Conservation (phyloP, 1,140 invertebrate genomes). For the Pinna nobilis region DNA sequence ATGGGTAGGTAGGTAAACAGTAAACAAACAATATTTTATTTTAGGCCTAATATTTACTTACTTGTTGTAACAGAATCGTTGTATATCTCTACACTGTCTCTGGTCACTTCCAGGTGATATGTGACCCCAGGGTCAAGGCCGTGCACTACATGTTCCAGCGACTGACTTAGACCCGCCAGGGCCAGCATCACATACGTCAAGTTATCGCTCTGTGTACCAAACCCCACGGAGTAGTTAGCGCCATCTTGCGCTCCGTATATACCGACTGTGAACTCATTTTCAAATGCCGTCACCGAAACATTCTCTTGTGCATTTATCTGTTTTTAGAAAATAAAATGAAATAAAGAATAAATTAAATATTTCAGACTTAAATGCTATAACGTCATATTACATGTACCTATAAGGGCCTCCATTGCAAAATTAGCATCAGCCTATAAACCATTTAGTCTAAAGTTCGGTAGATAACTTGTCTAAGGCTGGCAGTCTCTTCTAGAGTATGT, state of each 20-base stretch:
- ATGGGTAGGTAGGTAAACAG: too few relatives aligned
- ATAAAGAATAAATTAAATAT: too few relatives aligned
- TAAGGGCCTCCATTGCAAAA: too few relatives aligned
- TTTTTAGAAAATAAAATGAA: too few relatives aligned
- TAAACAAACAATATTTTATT: too few relatives aligned
- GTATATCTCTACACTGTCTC: slow-evolving; percentile 3
- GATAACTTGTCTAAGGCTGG: too few relatives aligned
- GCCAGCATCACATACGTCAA: slow-evolving; percentile 11
- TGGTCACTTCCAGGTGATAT: slow-evolving; percentile 19
- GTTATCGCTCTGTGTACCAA: slow-evolving; percentile 18
- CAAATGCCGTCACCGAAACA: neutral
- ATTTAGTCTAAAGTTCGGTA: too few relatives aligned
- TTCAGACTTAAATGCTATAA: too few relatives aligned
- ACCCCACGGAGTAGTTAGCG: slow-evolving; percentile 29
- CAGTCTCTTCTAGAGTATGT: too few relatives aligned
- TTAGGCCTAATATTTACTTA: neutral
- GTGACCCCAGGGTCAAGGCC: slow-evolving; percentile 29
- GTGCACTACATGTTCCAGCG: slow-evolving; percentile 8
- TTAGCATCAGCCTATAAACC: too few relatives aligned
- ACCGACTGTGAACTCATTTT: slow-evolving; percentile 1
- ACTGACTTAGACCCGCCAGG: neutral
- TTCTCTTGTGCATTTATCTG: slow-evolving; percentile 9
- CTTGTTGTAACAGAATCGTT: neutral
- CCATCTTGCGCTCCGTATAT: neutral
- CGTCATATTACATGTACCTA: too few relatives aligned